These are phyloP conservation scores for Ailuropoda melanoleuca DNA, from an alignment of 2,113 vertebrate species.

Conservation along the genomic window DNA sequence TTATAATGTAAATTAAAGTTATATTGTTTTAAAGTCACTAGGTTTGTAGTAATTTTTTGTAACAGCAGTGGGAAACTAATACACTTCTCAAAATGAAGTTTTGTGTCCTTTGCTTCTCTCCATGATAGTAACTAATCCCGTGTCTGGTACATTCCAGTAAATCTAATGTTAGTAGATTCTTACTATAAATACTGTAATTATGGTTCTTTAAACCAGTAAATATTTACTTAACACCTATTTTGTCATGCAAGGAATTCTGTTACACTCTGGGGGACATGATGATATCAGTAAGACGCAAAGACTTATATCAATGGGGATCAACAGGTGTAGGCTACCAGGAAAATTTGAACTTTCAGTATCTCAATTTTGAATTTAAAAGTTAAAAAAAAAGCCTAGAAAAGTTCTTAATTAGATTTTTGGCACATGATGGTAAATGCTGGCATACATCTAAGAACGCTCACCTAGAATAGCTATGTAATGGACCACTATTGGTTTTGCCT, in stretches of 20 bases:
- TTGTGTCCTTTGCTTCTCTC: neutral
- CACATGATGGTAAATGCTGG: neutral
- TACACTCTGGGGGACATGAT: neutral
- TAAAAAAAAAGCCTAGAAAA: neutral
- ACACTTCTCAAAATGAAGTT: neutral
- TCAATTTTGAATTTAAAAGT: neutral
- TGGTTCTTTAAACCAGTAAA: neutral
- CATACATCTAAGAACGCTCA: neutral
- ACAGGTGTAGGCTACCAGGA: fast-evolving
- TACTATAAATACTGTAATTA: neutral
- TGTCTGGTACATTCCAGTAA: neutral
- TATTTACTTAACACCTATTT: neutral
- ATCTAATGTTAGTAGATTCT: neutral
- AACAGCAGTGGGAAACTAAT: neutral
- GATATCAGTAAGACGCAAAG: neutral
- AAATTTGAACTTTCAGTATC: neutral
- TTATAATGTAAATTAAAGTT: neutral
- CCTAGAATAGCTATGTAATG: neutral
- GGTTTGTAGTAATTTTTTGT: neutral
- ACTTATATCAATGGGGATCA: neutral
- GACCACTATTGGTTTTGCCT: neutral
- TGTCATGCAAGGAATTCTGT: neutral
- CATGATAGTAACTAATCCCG: neutral
- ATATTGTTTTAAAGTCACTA: neutral
- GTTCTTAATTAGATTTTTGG: neutral